Evolutionary conservation across 2,888 invertebrate species (phyloP).

Genomic region (Trichopoda pennipes): DNA sequence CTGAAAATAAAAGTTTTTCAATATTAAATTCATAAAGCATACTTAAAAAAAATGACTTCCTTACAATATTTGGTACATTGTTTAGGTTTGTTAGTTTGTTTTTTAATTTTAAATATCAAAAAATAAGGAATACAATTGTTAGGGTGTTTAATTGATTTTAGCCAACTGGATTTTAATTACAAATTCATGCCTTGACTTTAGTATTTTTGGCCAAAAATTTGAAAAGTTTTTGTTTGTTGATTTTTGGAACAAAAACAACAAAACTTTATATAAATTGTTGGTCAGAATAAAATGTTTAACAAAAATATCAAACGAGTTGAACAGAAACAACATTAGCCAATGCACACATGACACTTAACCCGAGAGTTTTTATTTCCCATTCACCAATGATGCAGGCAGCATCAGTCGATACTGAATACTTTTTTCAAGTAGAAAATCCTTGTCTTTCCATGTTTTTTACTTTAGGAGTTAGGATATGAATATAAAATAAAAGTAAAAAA

Average conservation of each 20-base stretch:
- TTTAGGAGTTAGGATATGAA: conserved; percentile 31
- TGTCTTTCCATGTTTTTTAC: conserved; percentile 6
- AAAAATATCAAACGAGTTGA: conserved; percentile 29
- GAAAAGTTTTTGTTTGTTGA: neutral
- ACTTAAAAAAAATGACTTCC: no score
- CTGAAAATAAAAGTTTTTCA: no score
- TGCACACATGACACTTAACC: conserved; percentile 59
- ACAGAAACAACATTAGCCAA: conserved; percentile 54
- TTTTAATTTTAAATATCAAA: neutral
- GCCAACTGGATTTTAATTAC: conserved; percentile 60
- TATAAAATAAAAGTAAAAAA: conserved; percentile 24
- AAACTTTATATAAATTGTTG: conserved; percentile 38
- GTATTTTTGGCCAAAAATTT: neutral
- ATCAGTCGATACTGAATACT: neutral
- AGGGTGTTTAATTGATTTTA: conserved; percentile 23
- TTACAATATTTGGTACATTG: no score
- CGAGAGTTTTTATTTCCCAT: conserved; percentile 58
- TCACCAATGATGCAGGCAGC: conserved; percentile 17
- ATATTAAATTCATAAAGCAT: no score
- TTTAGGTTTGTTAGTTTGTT: neutral
- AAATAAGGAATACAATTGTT: conserved; percentile 8
- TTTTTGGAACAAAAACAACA: conserved; percentile 10
- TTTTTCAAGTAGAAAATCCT: conserved; percentile 36
- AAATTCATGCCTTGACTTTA: conserved; percentile 48
- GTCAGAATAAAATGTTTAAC: conserved; percentile 47